Percentiles rank a stretch among this genome's conserved stretches.
These are phyloP conservation scores for Nematopogon swammerdamellus DNA, from an alignment of 2,888 invertebrate genomes.

Conservation along the genomic window DNA sequence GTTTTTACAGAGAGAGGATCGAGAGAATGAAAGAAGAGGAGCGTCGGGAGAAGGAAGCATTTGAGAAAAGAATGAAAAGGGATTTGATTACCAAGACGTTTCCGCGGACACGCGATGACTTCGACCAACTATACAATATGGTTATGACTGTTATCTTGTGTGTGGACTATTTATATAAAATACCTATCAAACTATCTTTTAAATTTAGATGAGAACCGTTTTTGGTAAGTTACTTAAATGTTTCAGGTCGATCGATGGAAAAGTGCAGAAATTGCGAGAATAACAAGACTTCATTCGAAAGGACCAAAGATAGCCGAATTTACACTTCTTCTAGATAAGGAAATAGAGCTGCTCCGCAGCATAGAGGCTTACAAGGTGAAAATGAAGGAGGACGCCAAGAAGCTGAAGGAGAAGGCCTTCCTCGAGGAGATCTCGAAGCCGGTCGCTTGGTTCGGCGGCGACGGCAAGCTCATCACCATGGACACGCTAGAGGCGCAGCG, in stretches of 20 bases:
- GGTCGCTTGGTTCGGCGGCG: slow-evolving; percentile 71
- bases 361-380: slow-evolving; percentile 66
- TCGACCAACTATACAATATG: slow-evolving; percentile 69
- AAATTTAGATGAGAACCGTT: too few species aligned
- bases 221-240: too few species aligned
- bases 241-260: slow-evolving; percentile 64
- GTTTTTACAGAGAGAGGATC: slow-evolving; percentile 32
- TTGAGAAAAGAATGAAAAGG: slow-evolving; percentile 47
- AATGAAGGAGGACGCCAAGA: slow-evolving; percentile 57
- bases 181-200: too few species aligned
- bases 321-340: slow-evolving; percentile 67
- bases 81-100: slow-evolving; percentile 66
- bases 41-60: slow-evolving; percentile 47
- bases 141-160: slow-evolving; percentile 19
- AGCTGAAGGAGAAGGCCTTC: slow-evolving; percentile 59
- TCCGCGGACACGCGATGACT: slow-evolving; percentile 68
- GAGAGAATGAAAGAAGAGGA: slow-evolving; percentile 52
- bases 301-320: slow-evolving; percentile 70
- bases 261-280: slow-evolving; percentile 59
- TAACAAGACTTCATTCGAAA: slow-evolving; percentile 61
- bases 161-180: background rate
- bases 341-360: slow-evolving; percentile 64
- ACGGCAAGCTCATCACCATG: slow-evolving; percentile 70
- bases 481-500: slow-evolving; percentile 78
- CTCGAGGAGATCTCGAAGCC: slow-evolving; percentile 69